Percentiles rank a stretch among this genome's conserved stretches.
These are phyloP conservation scores for Sitta carolinensis DNA, from an alignment of 2,797 vertebrate species.

Conservation along the genomic window DNA sequence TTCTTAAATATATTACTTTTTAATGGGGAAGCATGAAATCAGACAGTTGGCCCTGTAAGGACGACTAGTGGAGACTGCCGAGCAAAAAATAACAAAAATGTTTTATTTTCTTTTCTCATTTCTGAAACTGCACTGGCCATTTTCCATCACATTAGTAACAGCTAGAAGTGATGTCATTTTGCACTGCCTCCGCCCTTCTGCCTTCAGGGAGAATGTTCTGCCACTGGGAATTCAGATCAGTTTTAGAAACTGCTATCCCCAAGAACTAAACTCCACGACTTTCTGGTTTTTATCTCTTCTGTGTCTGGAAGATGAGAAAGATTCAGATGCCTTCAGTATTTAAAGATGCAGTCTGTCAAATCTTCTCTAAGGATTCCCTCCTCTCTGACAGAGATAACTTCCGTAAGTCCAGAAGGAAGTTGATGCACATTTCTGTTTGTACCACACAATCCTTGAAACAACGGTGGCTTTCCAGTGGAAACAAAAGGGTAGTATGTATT, in stretches of 20 bases:
- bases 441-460: neutral
- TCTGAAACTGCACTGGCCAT: neutral
- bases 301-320: neutral
- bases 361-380: neutral
- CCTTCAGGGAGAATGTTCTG: neutral
- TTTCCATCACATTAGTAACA: slow-evolving; percentile 15
- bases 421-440: neutral
- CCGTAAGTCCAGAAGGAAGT: neutral
- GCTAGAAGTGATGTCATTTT: neutral
- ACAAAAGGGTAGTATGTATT: neutral
- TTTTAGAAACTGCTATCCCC: neutral
- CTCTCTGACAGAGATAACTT: neutral
- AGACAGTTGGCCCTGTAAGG: neutral
- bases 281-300: neutral
- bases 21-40: neutral
- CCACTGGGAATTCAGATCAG: neutral
- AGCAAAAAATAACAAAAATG: neutral
- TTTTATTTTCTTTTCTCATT: neutral
- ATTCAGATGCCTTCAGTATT: neutral
- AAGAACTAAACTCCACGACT: neutral
- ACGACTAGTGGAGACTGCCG: neutral
- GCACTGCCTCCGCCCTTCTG: neutral
- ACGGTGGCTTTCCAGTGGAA: neutral
- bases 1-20: neutral
- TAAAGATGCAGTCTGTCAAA: neutral